Base-by-base conservation (phyloP, 2,797 vertebrate species). In the Microctenopoma lineatum region DNA sequence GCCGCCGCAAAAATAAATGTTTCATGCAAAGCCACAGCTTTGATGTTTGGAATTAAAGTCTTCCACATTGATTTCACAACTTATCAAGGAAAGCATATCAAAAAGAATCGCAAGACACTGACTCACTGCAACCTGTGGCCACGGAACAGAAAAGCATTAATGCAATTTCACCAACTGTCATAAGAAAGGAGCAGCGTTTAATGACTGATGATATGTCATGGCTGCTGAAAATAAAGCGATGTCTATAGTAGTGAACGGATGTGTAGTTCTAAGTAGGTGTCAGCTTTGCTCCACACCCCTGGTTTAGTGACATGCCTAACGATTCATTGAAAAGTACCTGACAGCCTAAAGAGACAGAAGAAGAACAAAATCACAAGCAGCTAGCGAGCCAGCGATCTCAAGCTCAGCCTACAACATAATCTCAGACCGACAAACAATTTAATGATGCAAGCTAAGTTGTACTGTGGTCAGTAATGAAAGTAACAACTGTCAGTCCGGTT, bases 181-280 rank as follows among this genome's bases (percentile, higher is more conserved):
- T 89, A 89, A 89, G 83, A 87, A 66, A 76, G 66, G 44, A 70
- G 65, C 52, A 4, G 59, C 46, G 59, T 74, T 67, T 84, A 86
- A 90, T 79, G 83, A 87, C 86, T 76, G 82, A 93, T 93, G 92
- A 92, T 91, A 90, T 82, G 78, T 90, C 93, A 90, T 92, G 89
- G 88, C 84, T 72, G 84, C 70, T 74, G 60, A 63, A 85, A 86
- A 87, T 90, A 87, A 82, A 89, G 80, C 59, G 50, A 26, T 27
- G 64, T 70, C 54, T 25, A 81, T 70, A 79, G 86, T 68, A 67
- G 72, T 73, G 59, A 81, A 81, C 75, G 65, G 77, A 87, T 74
- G 76, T 79, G 75, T 44, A 66, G 66, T 70, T 76, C 72, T 83
- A 85, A 60, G 67, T 84, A 81, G 48, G 25, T 57, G 76, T 78